These are phyloP conservation scores for Peromyscus polionotus DNA, from an alignment of 2,113 vertebrate genomes.

Conservation along the genomic window DNA sequence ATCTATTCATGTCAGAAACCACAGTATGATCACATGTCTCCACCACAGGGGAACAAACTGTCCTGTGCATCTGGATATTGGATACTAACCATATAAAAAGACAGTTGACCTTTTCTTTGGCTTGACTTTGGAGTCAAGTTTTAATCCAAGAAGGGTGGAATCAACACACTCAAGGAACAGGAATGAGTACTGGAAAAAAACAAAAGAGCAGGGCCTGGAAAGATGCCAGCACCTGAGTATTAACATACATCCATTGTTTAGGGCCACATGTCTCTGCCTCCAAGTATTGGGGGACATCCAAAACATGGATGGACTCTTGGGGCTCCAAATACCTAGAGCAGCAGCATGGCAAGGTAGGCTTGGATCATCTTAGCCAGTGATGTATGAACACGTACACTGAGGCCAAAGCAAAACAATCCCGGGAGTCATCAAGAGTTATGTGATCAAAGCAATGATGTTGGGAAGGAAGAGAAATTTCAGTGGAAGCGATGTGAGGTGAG, in stretches of 20 bases:
- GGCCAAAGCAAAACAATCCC: neutral
- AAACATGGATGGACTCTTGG: neutral
- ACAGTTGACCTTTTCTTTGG: neutral
- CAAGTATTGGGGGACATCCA: too few species aligned
- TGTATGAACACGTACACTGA: neutral
- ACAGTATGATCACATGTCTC: neutral
- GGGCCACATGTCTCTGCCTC: neutral
- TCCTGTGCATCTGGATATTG: neutral
- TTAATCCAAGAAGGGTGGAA: neutral
- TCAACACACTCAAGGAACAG: neutral
- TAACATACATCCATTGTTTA: neutral
- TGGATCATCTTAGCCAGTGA: neutral
- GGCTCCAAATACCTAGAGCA: neutral
- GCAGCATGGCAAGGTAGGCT: too few species aligned
- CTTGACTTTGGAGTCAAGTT: neutral
- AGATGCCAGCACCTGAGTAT: neutral
- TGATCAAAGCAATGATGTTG: neutral
- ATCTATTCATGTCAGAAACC: too few species aligned
- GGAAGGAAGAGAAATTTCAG: neutral
- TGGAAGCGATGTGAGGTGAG: neutral
- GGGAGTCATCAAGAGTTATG: neutral
- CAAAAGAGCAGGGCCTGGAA: neutral
- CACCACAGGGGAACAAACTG: too few species aligned
- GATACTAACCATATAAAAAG: neutral
- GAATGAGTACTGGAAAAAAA: neutral